phyloP scores from a whole-genome alignment of 2,888 invertebrate genomes.

The Amorpha juglandis region DNA sequence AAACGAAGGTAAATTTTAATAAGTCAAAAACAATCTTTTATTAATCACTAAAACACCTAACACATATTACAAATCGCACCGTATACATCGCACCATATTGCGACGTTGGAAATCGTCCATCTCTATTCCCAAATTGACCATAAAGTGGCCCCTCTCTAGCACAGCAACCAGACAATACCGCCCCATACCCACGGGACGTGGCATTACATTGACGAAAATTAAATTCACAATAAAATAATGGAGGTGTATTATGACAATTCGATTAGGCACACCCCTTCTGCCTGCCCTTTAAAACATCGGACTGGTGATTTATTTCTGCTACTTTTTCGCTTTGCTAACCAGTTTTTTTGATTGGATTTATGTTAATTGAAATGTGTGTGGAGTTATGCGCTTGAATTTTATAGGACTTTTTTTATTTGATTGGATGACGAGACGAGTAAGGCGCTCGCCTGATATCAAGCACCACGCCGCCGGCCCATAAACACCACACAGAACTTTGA shows the following conservation, averaged over 20 bases:
- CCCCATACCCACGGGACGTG: conserved; percentile 45
- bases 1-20: too few relatives aligned
- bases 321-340: conserved; percentile 31
- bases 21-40: not conserved
- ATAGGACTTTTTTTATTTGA: not conserved
- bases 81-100: conserved; percentile 54
- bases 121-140: conserved; percentile 58
- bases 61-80: conserved; percentile 26
- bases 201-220: conserved; percentile 66
- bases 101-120: conserved; percentile 32
- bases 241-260: conserved; percentile 65
- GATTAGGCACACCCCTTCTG: conserved; percentile 42
- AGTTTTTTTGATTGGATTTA: conserved; percentile 37
- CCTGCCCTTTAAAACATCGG: conserved; percentile 34
- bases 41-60: not conserved
- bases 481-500: too few relatives aligned
- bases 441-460: too few relatives aligned
- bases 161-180: not conserved
- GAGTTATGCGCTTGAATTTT: not conserved
- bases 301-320: not conserved
- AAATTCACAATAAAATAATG: conserved; percentile 78
- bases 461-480: too few relatives aligned
- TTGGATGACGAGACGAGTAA: too few relatives aligned
- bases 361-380: conserved; percentile 31
- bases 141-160: conserved; percentile 45